Evolutionary conservation across 37 sponge, comb jelly and placozoan species (phyloP).

Genomic region (Tethya wilhelma): DNA sequence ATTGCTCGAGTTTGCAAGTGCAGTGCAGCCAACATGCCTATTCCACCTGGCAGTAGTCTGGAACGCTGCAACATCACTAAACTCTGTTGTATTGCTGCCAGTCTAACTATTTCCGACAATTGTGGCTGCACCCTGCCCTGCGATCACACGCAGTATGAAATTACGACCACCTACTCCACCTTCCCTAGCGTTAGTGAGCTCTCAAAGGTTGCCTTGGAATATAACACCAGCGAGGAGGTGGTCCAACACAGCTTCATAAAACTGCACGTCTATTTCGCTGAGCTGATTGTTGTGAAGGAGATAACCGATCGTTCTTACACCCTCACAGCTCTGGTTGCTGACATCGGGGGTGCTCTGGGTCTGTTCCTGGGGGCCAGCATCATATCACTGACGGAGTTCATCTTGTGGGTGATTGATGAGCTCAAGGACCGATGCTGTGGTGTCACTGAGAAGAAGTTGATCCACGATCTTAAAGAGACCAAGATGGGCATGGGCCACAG

Average conservation of each 20-base stretch:
- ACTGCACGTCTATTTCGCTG: constrained; percentile 19
- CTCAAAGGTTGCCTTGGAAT: background rate
- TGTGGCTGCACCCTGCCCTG: constrained; percentile 8
- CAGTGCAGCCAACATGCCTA: background rate
- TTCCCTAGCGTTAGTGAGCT: background rate
- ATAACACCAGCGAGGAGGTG: background rate
- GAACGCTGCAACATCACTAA: background rate
- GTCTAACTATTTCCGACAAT: background rate
- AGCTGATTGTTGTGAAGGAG: background rate
- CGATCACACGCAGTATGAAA: constrained; percentile 3
- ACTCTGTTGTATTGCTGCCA: constrained; percentile 15
- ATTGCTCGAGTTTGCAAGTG: constrained; percentile 16
- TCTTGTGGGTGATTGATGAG: constrained; percentile 18
- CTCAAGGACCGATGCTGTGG: constrained; percentile 29
- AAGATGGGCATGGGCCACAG: too few species aligned
- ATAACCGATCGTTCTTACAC: constrained; percentile 30
- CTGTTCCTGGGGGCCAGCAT: constrained; percentile 69
- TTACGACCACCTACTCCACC: constrained; percentile 11
- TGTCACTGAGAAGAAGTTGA: constrained; percentile 11
- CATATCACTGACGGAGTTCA: constrained; percentile 37
- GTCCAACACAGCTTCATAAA: constrained; percentile 31
- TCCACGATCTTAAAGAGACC: too few species aligned
- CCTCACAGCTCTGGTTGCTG: constrained; percentile 22
- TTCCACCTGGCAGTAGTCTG: background rate
- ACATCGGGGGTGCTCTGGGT: constrained; percentile 60